Percentiles rank a stretch among this genome's conserved stretches.
These are phyloP conservation scores for Batillaria attramentaria DNA, from an alignment of 1,140 invertebrate genomes.

Conservation along the genomic window DNA sequence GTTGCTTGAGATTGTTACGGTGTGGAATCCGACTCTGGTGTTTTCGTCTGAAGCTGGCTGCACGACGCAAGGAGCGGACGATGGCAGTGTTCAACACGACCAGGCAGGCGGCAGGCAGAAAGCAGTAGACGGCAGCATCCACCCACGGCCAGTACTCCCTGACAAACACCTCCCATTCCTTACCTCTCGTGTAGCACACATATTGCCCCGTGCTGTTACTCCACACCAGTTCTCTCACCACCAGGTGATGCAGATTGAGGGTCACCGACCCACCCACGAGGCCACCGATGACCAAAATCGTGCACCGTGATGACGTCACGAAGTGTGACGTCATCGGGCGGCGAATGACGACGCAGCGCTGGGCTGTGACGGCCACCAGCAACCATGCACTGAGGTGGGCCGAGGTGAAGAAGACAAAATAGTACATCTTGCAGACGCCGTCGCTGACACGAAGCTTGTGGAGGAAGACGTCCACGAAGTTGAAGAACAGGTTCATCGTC, in stretches of 20 bases:
- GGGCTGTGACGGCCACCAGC: slow-evolving; percentile 23
- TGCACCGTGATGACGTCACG: slow-evolving; percentile 24
- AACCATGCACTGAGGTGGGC: slow-evolving; percentile 27
- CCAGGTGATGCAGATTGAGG: slow-evolving; percentile 11
- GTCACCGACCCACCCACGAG: slow-evolving; percentile 12
- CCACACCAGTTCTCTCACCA: not conserved
- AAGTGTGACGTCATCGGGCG: slow-evolving; percentile 5
- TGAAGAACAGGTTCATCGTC: slow-evolving; percentile 20
- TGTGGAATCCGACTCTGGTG: not conserved
- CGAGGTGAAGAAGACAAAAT: slow-evolving; percentile 28
- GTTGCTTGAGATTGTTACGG: too few relatives aligned
- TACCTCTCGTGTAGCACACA: not conserved
- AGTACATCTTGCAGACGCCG: slow-evolving; percentile 20
- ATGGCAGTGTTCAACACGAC: slow-evolving; percentile 27
- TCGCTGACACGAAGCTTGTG: not conserved
- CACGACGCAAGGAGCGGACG: not conserved
- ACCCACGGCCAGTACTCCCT: slow-evolving; percentile 26
- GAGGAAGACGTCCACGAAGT: slow-evolving; percentile 21
- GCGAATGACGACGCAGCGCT: slow-evolving; percentile 23
- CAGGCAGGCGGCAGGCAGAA: slow-evolving; percentile 21
- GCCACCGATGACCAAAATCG: slow-evolving; percentile 11
- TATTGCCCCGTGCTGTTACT: not conserved
- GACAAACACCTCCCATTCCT: not conserved
- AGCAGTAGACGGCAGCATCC: slow-evolving; percentile 30
- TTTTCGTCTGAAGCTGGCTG: not conserved